Percentiles rank a stretch among this genome's conserved stretches.
Conservation (phyloP, 2,113 vertebrate species). For the Neogale vison region DNA sequence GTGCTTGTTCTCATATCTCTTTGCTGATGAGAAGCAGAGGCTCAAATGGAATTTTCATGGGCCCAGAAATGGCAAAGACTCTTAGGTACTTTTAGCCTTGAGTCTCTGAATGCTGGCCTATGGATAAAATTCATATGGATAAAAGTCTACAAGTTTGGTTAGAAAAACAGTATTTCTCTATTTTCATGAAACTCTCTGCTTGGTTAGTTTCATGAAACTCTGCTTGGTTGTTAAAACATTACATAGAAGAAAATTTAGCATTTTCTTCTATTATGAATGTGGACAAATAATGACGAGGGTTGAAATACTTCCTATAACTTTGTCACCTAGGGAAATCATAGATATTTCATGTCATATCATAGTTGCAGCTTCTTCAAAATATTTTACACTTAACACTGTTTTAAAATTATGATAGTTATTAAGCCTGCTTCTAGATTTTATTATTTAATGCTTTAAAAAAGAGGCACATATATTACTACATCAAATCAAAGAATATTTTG, state of each 20-base stretch:
- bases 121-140: background rate
- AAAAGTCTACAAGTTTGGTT: background rate
- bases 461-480: background rate
- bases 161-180: background rate
- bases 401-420: background rate
- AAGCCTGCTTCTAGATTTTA: background rate
- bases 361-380: background rate
- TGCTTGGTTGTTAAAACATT: background rate
- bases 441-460: conserved; percentile 51
- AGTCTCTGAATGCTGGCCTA: background rate
- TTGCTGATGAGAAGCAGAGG: background rate
- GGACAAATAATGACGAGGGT: background rate
- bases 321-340: background rate
- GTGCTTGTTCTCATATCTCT: background rate
- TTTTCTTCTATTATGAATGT: background rate
- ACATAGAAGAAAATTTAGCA: background rate
- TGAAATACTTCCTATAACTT: background rate
- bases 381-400: background rate
- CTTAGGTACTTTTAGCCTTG: background rate
- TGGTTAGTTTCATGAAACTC: background rate
- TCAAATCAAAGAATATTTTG: background rate
- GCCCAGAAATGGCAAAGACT: background rate
- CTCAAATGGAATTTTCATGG: background rate
- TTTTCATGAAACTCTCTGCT: background rate
- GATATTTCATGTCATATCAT: background rate